A percentile compares a stretch with the other conserved stretches of the same genome.
These are phyloP conservation scores for Stegostoma tigrinum DNA, from an alignment of 2,113 vertebrate species.

Conservation along the genomic window DNA sequence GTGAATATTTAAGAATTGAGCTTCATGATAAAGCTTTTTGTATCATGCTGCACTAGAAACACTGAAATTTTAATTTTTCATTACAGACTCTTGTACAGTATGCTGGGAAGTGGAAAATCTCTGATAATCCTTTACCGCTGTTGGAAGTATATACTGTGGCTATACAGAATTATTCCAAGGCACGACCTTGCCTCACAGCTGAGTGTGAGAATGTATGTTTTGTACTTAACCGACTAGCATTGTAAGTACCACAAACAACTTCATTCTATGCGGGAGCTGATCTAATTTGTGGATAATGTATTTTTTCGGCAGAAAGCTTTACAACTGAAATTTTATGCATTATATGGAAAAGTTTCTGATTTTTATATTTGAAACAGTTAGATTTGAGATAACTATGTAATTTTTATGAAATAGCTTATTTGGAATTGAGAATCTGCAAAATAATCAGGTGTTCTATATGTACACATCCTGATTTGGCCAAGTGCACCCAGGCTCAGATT, in stretches of 20 bases:
- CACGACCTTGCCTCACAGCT: constrained; percentile 70
- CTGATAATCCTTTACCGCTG: constrained; percentile 78
- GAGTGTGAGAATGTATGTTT: constrained; percentile 83
- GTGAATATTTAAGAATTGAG: neutral
- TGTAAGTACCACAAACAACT: constrained; percentile 68
- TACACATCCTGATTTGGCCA: no score
- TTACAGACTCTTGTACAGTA: constrained; percentile 82
- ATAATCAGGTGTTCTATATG: neutral
- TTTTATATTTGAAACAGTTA: neutral
- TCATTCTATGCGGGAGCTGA: neutral
- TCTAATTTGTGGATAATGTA: neutral
- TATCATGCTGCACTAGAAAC: neutral
- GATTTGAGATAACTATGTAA: neutral
- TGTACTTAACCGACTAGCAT: constrained; percentile 80
- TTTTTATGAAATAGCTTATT: neutral
- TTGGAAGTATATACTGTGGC: constrained; percentile 81
- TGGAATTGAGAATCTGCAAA: neutral
- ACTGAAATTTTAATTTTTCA: constrained; percentile 43
- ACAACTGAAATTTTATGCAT: neutral
- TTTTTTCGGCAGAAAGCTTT: neutral
- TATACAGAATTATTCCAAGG: constrained; percentile 78
- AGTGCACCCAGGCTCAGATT: neutral
- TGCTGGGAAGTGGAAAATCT: constrained; percentile 77
- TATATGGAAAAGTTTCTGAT: neutral
- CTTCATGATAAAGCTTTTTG: neutral